Base-by-base conservation (phyloP, 2,797 vertebrate species). In the Cuculus canorus region DNA sequence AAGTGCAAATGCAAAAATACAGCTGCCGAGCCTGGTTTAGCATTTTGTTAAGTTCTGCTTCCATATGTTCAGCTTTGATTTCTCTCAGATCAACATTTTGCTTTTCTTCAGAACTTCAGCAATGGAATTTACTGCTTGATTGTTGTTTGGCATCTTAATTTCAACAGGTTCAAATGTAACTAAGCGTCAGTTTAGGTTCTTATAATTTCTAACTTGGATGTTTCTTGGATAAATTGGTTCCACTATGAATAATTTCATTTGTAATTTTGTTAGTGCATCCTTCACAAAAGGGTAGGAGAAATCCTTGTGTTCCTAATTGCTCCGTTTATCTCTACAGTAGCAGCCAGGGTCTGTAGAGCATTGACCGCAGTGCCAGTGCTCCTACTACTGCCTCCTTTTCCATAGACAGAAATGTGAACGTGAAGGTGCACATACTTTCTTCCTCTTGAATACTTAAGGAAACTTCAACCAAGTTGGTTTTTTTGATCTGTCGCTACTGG, bases 41-140 rank as follows among this genome's bases (percentile, higher is more conserved):
- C 68, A 48, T 82, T 94, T 96, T 39, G 10, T 72, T 63, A 80
- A 76, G 56, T 77, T 68, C 60, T 93, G 6, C 53, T 77, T 93
- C 84, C 76, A 23, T 95, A 61, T 91, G 52, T 92, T 89, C 52
- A 82, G 17, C 48, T 92, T 91, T 52, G 47, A 33, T 82, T 89
- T 82, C 52, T 76, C 64, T 50, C 23, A 24, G 18, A 85, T 89
- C 63, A 45, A 32, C 59, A 23, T 16, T 82, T 61, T 22, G 8
- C 15, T 82, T 88, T 87, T 56, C 56, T 82, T 92, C 59, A 79
- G 24, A 80, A 81, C 45, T 88, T 91, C 27, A 84, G 19, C 54
- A 84, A 13, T 17, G 22, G 68, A 50, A 43, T 88, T 45, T 78
- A 65, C 10, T 75, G 32, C 53, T 57, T 77, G 16, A 60, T 32